Percentiles rank a stretch among this genome's conserved stretches.
phyloP scores from a whole-genome alignment of 2,888 invertebrate species.

The Aspidapion aeneum region DNA sequence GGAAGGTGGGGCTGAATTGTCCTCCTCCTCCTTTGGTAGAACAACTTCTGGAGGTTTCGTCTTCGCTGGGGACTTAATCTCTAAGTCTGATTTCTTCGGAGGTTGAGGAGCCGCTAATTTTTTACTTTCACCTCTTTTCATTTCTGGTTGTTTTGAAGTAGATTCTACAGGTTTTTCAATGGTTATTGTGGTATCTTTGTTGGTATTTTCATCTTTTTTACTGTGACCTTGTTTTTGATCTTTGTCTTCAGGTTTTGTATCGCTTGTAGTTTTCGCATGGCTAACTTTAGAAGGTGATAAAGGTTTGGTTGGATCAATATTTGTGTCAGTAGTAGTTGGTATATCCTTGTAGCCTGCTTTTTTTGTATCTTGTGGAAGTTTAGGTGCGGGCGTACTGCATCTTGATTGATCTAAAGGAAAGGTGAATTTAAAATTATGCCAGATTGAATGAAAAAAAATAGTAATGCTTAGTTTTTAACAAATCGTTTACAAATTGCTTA shows the following conservation, averaged over 20 bases:
- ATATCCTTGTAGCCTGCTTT: too few relatives aligned
- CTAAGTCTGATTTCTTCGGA: slow-evolving; percentile 15
- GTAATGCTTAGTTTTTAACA: too few relatives aligned
- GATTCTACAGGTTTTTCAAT: background rate
- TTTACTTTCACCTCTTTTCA: slow-evolving; percentile 3
- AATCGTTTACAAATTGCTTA: too few relatives aligned
- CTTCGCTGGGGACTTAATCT: too few relatives aligned
- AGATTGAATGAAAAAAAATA: too few relatives aligned
- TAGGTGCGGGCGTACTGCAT: background rate
- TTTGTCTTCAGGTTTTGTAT: background rate
- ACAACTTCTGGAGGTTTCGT: background rate
- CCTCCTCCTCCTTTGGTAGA: background rate
- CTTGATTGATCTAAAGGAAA: background rate
- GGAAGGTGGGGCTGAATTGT: slow-evolving; percentile 17
- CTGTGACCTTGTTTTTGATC: background rate
- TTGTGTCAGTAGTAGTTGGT: too few relatives aligned
- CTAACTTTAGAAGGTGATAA: background rate
- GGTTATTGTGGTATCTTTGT: background rate
- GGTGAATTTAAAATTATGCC: too few relatives aligned
- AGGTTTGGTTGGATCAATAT: background rate
- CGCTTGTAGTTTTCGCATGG: background rate
- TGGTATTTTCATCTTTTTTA: slow-evolving; percentile 1
- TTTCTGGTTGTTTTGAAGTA: background rate
- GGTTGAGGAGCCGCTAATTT: slow-evolving; percentile 9
- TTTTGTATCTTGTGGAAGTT: background rate